A percentile compares a stretch with the other conserved stretches of the same genome.
phyloP scores from a whole-genome alignment of 2,888 invertebrate species.

The Aradus depressus region DNA sequence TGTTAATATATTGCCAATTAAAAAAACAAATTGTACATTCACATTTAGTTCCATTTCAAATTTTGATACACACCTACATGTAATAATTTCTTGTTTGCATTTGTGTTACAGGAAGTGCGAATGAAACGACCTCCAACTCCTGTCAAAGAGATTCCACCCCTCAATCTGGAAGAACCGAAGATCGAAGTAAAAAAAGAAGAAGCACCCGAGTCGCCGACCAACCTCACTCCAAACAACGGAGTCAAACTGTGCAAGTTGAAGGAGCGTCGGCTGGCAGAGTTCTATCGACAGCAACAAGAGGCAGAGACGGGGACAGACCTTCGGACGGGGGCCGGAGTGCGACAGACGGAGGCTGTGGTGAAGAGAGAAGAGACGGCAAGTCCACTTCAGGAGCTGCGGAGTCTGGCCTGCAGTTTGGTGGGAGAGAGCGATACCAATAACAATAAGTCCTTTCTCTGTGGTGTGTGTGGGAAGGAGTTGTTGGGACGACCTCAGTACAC shows the following conservation, averaged over 20 bases:
- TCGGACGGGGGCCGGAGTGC: constrained; percentile 20
- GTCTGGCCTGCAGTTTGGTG: constrained; percentile 7
- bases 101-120: background rate
- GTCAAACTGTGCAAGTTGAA: constrained; percentile 27
- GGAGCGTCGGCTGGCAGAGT: constrained; percentile 30
- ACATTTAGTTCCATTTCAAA: no score
- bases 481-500: constrained; percentile 30
- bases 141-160: background rate
- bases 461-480: constrained; percentile 28
- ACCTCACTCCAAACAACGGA: constrained; percentile 6
- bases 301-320: constrained; percentile 15
- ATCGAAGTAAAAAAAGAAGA: background rate
- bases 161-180: background rate
- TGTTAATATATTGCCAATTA: no score
- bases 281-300: constrained; percentile 28
- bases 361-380: constrained; percentile 17
- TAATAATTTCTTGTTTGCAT: no score
- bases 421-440: constrained; percentile 34
- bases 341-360: constrained; percentile 10
- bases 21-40: no score
- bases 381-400: constrained; percentile 6
- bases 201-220: background rate
- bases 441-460: constrained; percentile 32
- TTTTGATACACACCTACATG: no score
- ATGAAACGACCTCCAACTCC: background rate